Evolutionary conservation across 2,797 vertebrate species (phyloP), one percentile per base, ranked within the genome.

Genomic region (Thripadectes ignobilis): DNA sequence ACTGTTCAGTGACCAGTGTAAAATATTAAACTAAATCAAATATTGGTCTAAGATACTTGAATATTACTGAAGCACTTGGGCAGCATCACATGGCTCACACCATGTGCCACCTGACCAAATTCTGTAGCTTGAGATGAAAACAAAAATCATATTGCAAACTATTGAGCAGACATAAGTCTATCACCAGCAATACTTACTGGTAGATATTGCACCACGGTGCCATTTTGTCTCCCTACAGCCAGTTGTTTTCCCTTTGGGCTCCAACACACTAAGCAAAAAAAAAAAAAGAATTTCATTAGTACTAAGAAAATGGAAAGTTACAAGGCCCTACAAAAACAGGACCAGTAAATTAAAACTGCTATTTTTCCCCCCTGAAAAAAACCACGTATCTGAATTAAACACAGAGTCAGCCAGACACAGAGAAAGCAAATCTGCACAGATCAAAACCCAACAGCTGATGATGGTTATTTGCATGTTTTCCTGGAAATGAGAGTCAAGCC

Each of bases 161-260:
- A 65, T 17, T 12, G 9, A 52, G 21, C 22, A 55, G 36, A 48
- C 39, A 9, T 2, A 30, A 73, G 14, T 46, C 51, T 43, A 52
- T 32, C 10, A 43, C 4, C 30, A 85, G 9, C 19, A 80, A 49
- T n/a, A 98, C 99, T 99, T 97, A 99, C 99, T n/a, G 99, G 99
- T 58, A 99, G 98, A 71, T 99, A 99, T 46, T 99, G 99, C 74
- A 98, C 98, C 92, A 99, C 98, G 0, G 99, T 99, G 80, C 98
- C 99, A 45, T 99, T 98, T 97, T 98, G 98, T 65, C 99, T 99
- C 58, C 99, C 99, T 29, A 98, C 99, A 39, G 99, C 99, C 36
- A 99, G 98, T 62, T 99, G 99, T 96, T 99, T 99, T 81, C 99
- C 99, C 97, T 99, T 99, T 11, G 99, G 99, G 96, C 99, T 99